Evolutionary conservation across 2,797 vertebrate species (phyloP).

Genomic region (Thunnus albacares): DNA sequence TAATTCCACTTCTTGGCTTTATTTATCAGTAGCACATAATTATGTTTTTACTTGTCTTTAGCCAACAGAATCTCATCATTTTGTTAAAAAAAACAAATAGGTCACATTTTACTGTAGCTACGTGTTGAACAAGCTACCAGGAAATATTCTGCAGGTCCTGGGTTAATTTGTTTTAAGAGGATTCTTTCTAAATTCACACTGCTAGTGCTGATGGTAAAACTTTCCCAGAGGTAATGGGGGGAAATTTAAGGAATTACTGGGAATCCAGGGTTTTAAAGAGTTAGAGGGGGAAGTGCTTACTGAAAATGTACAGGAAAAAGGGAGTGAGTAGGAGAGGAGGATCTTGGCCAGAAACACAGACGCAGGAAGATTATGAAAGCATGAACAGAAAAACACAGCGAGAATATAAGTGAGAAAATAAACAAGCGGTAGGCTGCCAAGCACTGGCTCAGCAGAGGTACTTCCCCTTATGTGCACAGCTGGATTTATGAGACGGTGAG

Average conservation of each 20-base stretch:
- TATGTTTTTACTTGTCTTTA: constrained; percentile 6
- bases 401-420: constrained; percentile 77
- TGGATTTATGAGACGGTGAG: constrained; percentile 84
- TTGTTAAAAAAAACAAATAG: neutral
- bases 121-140: neutral
- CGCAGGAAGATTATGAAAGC: constrained; percentile 63
- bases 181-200: constrained; percentile 20
- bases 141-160: constrained; percentile 7
- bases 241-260: constrained; percentile 52
- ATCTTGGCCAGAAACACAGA: constrained; percentile 47
- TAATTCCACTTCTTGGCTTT: constrained; percentile 15
- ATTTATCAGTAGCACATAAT: constrained; percentile 2
- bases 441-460: constrained; percentile 79
- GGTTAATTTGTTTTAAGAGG: constrained; percentile 15
- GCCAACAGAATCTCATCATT: neutral
- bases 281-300: constrained; percentile 68
- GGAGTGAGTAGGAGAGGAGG: constrained; percentile 51
- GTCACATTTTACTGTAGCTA: neutral
- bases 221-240: constrained; percentile 22
- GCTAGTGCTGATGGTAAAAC: constrained; percentile 34
- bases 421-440: constrained; percentile 78
- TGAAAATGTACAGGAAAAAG: constrained; percentile 67
- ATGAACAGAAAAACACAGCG: constrained; percentile 63
- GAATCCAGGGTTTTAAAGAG: constrained; percentile 58
- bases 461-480: constrained; percentile 86